A percentile compares a stretch with the other conserved stretches of the same genome.
phyloP scores from a whole-genome alignment of 2,888 invertebrate genomes.

The Synanthedon vespiformis region DNA sequence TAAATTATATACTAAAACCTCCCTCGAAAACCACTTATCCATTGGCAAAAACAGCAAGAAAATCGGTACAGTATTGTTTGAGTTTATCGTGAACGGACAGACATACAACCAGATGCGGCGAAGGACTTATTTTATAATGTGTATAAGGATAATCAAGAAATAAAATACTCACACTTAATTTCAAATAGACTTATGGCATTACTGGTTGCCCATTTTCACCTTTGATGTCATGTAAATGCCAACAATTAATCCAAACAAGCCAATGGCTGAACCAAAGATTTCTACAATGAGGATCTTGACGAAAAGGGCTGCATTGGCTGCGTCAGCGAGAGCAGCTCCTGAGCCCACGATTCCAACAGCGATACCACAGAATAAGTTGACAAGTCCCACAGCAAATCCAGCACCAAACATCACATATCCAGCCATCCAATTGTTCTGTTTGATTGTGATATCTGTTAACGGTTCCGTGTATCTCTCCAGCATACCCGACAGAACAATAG shows the following conservation, averaged over 20 bases:
- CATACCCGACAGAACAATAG: slow-evolving; percentile 93
- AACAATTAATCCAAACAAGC: slow-evolving; percentile 97
- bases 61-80: too few species aligned
- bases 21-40: too few species aligned
- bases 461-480: slow-evolving; percentile 73
- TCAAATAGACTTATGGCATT: slow-evolving; percentile 35
- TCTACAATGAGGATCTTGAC: slow-evolving; percentile 99
- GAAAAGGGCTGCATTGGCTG: slow-evolving; percentile 95
- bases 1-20: too few species aligned
- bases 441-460: slow-evolving; percentile 41
- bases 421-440: slow-evolving; percentile 80
- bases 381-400: slow-evolving; percentile 93
- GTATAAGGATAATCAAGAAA: too few species aligned
- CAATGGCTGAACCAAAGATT: slow-evolving; percentile 99
- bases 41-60: too few species aligned
- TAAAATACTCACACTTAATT: slow-evolving; percentile 52
- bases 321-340: slow-evolving; percentile 97
- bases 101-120: too few species aligned
- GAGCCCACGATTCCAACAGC: slow-evolving; percentile 99
- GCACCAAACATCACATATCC: slow-evolving; percentile 98
- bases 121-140: too few species aligned
- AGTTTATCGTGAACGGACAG: too few species aligned
- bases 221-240: slow-evolving; percentile 94
- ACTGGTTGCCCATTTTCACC: slow-evolving; percentile 81
- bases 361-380: slow-evolving; percentile 93